Evolutionary conservation across 2,113 vertebrate species (phyloP).

Genomic region (Bucco capensis): DNA sequence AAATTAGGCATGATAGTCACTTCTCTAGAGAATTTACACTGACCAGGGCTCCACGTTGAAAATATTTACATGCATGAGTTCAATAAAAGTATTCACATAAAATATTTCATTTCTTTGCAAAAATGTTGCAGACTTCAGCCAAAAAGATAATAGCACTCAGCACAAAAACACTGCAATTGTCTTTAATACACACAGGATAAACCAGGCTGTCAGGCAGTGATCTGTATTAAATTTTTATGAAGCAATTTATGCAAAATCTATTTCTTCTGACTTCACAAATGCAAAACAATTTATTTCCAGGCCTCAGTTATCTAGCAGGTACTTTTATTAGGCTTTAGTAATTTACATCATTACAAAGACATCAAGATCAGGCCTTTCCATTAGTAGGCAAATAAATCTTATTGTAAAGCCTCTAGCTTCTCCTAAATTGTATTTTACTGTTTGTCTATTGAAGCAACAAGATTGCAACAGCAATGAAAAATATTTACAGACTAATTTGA

Average conservation of each 20-base stretch:
- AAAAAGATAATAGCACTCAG: neutral
- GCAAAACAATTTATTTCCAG: neutral
- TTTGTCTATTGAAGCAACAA: neutral
- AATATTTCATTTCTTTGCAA: neutral
- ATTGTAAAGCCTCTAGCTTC: neutral
- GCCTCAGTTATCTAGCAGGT: neutral
- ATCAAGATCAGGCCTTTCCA: neutral
- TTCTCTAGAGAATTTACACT: neutral
- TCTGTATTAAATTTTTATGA: neutral
- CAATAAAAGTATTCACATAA: neutral
- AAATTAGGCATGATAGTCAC: neutral
- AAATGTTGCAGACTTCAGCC: neutral
- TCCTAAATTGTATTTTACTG: neutral
- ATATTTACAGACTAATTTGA: neutral
- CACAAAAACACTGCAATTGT: neutral
- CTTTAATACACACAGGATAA: neutral
- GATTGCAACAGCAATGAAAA: neutral
- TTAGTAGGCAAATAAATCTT: neutral
- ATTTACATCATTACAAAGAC: neutral
- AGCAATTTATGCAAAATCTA: neutral
- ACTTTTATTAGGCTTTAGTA: neutral
- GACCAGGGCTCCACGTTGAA: neutral
- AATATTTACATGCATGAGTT: neutral
- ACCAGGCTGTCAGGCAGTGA: neutral
- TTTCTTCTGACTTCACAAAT: neutral